Conservation (phyloP, 2,113 vertebrate species). For the Forbesichthys papilliferus region DNA sequence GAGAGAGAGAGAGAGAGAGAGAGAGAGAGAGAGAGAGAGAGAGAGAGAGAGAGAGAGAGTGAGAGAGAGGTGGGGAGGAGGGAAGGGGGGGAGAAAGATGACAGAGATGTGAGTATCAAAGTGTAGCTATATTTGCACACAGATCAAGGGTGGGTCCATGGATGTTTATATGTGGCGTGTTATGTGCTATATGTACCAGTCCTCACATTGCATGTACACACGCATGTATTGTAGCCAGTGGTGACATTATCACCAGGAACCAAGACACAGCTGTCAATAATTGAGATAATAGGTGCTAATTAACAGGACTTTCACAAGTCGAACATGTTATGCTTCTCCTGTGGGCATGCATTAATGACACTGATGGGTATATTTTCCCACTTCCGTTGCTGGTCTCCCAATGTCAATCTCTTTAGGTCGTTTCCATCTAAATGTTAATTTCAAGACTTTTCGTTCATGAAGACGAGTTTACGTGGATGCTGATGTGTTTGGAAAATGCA, state of each 20-base stretch:
- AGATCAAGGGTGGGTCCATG: conserved; percentile 42
- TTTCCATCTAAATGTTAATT: conserved; percentile 76
- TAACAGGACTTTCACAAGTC: conserved; percentile 32
- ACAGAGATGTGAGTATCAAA: neutral
- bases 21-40: no score
- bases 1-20: no score
- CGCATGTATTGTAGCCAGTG: conserved; percentile 61
- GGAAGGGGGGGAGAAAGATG: neutral
- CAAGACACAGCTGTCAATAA: conserved; percentile 64
- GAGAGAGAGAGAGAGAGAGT: neutral
- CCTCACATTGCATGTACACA: conserved; percentile 39
- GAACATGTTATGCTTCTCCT: conserved; percentile 31
- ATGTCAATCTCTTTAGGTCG: conserved; percentile 48
- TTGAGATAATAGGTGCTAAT: conserved; percentile 70
- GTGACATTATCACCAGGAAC: conserved; percentile 51
- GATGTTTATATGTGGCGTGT: conserved; percentile 33
- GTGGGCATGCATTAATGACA: conserved; percentile 51
- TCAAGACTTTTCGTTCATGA: conserved; percentile 54
- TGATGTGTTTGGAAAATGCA: conserved; percentile 46
- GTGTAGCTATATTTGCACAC: conserved; percentile 35
- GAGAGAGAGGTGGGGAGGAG: conserved; percentile 10
- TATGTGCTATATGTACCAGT: conserved; percentile 22
- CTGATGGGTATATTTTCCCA: conserved; percentile 47
- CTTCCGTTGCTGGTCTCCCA: conserved; percentile 47
- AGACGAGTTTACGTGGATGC: conserved; percentile 20